Percentiles rank a stretch among this genome's conserved stretches.
These are phyloP conservation scores for Sarcophaga caerulescens DNA, from an alignment of 2,888 invertebrate species.

Conservation along the genomic window DNA sequence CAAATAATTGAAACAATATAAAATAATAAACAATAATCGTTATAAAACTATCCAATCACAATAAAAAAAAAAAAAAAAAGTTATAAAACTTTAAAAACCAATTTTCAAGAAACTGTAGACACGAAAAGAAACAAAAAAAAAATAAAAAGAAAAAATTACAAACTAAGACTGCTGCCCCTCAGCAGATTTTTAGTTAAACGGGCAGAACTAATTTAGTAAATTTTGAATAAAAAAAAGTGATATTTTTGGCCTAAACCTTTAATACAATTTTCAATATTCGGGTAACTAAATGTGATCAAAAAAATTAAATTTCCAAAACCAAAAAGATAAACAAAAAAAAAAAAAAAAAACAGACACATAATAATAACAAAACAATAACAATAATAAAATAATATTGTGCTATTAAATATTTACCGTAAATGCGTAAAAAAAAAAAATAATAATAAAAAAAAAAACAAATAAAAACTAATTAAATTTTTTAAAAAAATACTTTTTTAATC, in stretches of 20 bases:
- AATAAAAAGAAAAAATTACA: too few relatives aligned
- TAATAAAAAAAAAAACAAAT: slow-evolving; percentile 20
- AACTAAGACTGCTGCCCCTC: slow-evolving; percentile 24
- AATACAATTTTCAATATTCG: slow-evolving; percentile 51
- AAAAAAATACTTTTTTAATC: slow-evolving; percentile 3
- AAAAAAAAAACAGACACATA: too few relatives aligned
- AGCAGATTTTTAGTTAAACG: slow-evolving; percentile 44
- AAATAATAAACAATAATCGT: neutral
- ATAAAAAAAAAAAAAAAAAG: too few relatives aligned
- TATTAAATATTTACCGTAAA: neutral
- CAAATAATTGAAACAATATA: too few relatives aligned
- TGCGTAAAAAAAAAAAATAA: neutral
- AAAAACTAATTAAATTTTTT: neutral
- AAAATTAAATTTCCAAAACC: slow-evolving; percentile 42
- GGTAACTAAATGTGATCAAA: slow-evolving; percentile 60
- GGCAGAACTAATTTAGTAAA: slow-evolving; percentile 61
- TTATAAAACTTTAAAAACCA: slow-evolving; percentile 29
- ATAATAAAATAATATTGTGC: slow-evolving; percentile 45
- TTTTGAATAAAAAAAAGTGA: slow-evolving; percentile 61
- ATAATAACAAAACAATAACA: neutral
- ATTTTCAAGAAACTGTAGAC: neutral
- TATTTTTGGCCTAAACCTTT: slow-evolving; percentile 59
- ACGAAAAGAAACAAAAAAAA: too few relatives aligned
- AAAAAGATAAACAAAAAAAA: slow-evolving; percentile 44
- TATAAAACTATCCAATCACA: too few relatives aligned